A percentile compares a stretch with the other conserved stretches of the same genome.
phyloP scores from a whole-genome alignment of 2,797 vertebrate species.

The Chloroceryle amazona region DNA sequence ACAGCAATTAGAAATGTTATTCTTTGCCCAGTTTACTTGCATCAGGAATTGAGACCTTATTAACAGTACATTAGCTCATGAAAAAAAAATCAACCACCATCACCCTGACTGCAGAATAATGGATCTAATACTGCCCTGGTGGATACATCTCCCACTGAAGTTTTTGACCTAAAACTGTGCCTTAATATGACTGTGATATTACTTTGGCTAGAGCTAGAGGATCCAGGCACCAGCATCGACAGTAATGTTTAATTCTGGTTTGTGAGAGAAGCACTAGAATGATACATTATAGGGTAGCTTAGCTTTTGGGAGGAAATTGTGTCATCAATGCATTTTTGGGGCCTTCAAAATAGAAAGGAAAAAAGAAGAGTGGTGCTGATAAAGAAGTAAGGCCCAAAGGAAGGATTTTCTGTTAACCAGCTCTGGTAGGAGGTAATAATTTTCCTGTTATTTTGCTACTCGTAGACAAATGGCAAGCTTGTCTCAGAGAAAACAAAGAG shows the following conservation, averaged over 20 bases:
- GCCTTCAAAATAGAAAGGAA: not conserved
- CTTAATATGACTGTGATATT: not conserved
- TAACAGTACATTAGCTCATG: slow-evolving; percentile 39
- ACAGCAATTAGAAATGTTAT: not conserved
- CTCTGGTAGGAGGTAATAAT: not conserved
- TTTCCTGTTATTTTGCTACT: not conserved
- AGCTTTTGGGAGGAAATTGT: not conserved
- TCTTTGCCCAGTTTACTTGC: slow-evolving; percentile 43
- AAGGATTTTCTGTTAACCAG: not conserved
- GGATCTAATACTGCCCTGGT: not conserved
- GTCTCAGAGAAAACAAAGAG: not conserved
- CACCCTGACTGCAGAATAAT: not conserved
- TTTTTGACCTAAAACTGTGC: not conserved
- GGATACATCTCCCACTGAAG: not conserved
- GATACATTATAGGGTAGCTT: not conserved
- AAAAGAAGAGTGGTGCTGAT: not conserved
- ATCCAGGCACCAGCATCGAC: not conserved
- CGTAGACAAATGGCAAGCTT: not conserved
- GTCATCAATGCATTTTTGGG: not conserved
- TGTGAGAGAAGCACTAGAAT: not conserved
- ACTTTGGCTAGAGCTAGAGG: not conserved
- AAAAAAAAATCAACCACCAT: not conserved
- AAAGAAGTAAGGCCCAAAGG: not conserved
- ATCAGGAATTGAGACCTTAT: slow-evolving; percentile 40
- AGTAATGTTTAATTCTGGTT: not conserved